Conservation (phyloP, 2,888 invertebrate genomes). For the Synanthedon formicaeformis region DNA sequence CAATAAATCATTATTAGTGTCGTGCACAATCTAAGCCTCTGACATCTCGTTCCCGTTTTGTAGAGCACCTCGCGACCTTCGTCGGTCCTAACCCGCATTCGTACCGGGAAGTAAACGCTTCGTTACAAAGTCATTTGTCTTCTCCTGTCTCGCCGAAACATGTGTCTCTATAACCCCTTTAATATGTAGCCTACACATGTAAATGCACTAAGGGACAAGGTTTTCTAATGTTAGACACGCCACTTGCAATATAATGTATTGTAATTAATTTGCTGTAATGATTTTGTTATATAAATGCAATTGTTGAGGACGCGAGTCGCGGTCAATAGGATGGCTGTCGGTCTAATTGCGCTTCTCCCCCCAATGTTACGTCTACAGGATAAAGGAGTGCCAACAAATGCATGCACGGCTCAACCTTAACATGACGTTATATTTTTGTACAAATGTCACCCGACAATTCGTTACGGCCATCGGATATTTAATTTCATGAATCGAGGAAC, state of each 20-base stretch:
- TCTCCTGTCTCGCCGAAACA: slow-evolving; percentile 25
- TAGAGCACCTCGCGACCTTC: slow-evolving; percentile 43
- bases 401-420: not conserved
- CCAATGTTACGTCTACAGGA: slow-evolving; percentile 9
- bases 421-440: not conserved
- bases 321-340: slow-evolving; percentile 1
- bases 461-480: slow-evolving; percentile 32
- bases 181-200: not conserved
- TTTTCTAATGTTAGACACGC: not conserved
- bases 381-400: slow-evolving; percentile 24
- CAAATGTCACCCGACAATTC: slow-evolving; percentile 19
- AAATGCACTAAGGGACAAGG: not conserved
- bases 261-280: not conserved
- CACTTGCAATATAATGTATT: not conserved
- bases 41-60: slow-evolving; percentile 48
- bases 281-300: slow-evolving; percentile 1
- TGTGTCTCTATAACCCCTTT: not conserved
- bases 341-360: slow-evolving; percentile 4
- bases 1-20: slow-evolving; percentile 62
- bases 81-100: slow-evolving; percentile 31
- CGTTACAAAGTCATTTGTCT: slow-evolving; percentile 44
- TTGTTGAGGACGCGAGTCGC: slow-evolving; percentile 3
- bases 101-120: slow-evolving; percentile 46
- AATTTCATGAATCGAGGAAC: slow-evolving; percentile 47
- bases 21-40: slow-evolving; percentile 41